phyloP scores from a whole-genome alignment of 2,797 vertebrate genomes.

The Falco concolor region DNA sequence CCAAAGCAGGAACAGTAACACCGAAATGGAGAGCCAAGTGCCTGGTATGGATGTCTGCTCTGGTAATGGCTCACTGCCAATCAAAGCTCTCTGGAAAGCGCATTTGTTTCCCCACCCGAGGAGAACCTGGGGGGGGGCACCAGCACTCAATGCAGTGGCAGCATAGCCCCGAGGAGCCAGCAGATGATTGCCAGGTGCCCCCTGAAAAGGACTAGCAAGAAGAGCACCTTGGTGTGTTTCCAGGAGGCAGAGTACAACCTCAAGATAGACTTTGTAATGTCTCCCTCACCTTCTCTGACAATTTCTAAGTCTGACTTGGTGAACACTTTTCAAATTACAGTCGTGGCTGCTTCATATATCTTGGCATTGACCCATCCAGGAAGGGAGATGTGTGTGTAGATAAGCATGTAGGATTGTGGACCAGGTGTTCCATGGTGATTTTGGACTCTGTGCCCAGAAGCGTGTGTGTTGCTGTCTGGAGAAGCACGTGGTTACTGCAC shows the following conservation, averaged over 20 bases:
- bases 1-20: not conserved
- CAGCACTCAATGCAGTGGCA: not conserved
- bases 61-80: not conserved
- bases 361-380: not conserved
- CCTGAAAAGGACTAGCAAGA: not conserved
- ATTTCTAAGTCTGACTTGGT: not conserved
- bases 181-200: not conserved
- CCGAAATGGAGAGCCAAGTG: not conserved
- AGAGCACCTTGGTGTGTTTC: not conserved
- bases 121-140: not conserved
- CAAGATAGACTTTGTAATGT: not conserved
- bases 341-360: not conserved
- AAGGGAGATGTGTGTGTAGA: not conserved
- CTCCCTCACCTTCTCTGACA: not conserved
- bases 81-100: not conserved
- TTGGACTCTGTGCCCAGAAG: not conserved
- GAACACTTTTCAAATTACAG: not conserved
- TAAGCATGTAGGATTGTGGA: not conserved
- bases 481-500: too few species aligned
- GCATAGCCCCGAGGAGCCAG: not conserved
- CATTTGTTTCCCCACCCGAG: fast-evolving
- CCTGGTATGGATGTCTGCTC: not conserved
- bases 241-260: not conserved
- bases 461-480: not conserved
- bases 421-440: not conserved